Conservation (phyloP, 2,888 invertebrate species). For the Aphodius sticticus region DNA sequence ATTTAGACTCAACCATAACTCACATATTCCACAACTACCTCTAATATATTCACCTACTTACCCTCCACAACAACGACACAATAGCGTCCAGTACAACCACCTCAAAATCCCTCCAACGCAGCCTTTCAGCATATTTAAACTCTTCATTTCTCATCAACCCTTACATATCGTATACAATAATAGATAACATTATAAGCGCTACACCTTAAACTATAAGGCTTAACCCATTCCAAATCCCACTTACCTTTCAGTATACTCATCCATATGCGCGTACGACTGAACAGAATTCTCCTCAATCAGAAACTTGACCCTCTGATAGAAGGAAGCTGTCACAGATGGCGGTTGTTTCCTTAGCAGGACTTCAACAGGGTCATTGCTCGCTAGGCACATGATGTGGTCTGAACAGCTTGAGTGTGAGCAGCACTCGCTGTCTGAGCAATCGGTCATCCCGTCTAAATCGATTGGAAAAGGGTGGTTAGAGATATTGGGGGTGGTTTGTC, state of each 20-base stretch:
- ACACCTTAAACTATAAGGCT: conserved; percentile 38
- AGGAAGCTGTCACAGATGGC: conserved; percentile 95
- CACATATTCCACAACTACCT: no score
- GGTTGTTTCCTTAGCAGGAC: conserved; percentile 95
- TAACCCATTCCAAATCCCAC: conserved; percentile 55
- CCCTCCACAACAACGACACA: not conserved
- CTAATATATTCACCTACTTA: not conserved
- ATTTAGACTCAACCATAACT: no score
- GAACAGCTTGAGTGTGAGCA: conserved; percentile 88
- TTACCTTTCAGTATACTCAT: conserved; percentile 99
- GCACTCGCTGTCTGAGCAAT: conserved; percentile 99
- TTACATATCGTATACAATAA: not conserved
- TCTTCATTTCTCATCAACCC: conserved; percentile 6
- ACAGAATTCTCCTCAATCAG: conserved; percentile 98
- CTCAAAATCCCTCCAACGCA: not conserved
- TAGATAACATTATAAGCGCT: conserved; percentile 44
- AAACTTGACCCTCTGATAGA: conserved; percentile 97
- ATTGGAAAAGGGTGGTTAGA: conserved; percentile 5
- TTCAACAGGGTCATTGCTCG: conserved; percentile 96
- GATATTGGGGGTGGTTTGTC: not conserved
- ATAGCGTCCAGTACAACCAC: not conserved
- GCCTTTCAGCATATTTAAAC: not conserved
- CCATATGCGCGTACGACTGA: conserved; percentile 97
- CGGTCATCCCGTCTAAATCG: conserved; percentile 90
- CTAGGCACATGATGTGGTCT: conserved; percentile 93